Percentiles rank a stretch among this genome's conserved stretches.
These are phyloP conservation scores for Aphaenogaster floridana DNA, from an alignment of 1,140 invertebrate species.

Conservation along the genomic window DNA sequence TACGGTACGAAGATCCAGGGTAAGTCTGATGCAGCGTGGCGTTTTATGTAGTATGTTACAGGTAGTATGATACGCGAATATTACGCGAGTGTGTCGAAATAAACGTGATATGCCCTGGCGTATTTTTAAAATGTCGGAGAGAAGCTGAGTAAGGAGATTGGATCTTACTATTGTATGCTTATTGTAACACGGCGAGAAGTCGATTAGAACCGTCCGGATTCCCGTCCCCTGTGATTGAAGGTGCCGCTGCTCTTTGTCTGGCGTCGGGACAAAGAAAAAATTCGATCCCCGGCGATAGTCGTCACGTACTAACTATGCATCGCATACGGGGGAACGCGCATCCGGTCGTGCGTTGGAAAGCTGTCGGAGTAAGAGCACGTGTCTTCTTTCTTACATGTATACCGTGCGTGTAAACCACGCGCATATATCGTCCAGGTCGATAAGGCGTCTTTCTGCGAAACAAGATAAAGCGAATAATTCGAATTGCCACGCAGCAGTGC, in stretches of 20 bases:
- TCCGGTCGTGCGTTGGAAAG: conserved; percentile 25
- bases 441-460: conserved; percentile 33
- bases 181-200: conserved; percentile 60
- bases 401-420: too few relatives aligned
- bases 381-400: conserved; percentile 7
- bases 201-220: conserved; percentile 48
- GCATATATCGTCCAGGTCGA: neutral
- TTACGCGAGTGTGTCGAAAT: neutral
- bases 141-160: conserved; percentile 51
- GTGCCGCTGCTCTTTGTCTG: conserved; percentile 69
- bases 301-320: conserved; percentile 30
- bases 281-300: conserved; percentile 65
- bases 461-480: conserved; percentile 44
- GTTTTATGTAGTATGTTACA: neutral
- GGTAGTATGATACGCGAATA: neutral
- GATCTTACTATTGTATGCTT: conserved; percentile 60
- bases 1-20: neutral
- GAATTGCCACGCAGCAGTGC: neutral
- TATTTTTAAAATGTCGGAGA: conserved; percentile 34
- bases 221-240: conserved; percentile 63
- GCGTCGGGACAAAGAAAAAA: conserved; percentile 76
- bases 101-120: neutral
- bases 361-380: neutral
- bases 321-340: conserved; percentile 15
- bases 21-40: neutral